phyloP scores from a whole-genome alignment of 2,888 invertebrate species.

The Rhyacophila evoluta region DNA sequence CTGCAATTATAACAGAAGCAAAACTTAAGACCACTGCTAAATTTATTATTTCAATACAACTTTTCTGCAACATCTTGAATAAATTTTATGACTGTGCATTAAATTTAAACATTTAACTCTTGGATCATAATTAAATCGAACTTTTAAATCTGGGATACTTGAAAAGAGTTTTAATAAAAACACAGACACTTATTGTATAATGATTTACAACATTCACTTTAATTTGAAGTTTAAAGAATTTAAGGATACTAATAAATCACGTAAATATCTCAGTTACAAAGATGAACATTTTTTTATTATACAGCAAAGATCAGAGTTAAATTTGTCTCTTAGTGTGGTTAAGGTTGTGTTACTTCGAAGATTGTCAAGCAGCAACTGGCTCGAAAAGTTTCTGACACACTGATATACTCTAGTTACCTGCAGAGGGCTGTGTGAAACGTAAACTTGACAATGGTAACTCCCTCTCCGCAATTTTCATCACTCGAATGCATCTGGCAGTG shows the following conservation, averaged over 20 bases:
- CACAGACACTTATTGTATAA: too few relatives aligned
- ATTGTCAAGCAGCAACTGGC: conserved; percentile 44
- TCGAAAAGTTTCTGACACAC: conserved; percentile 45
- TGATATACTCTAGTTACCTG: conserved; percentile 53
- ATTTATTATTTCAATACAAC: neutral
- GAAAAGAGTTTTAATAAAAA: too few relatives aligned
- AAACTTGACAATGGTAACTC: conserved; percentile 44
- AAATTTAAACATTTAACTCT: too few relatives aligned
- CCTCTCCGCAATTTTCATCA: conserved; percentile 26
- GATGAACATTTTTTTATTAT: too few relatives aligned
- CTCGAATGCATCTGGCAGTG: neutral
- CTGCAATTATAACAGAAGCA: neutral
- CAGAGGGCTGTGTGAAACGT: conserved; percentile 52
- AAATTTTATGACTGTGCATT: neutral
- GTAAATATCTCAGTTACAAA: too few relatives aligned
- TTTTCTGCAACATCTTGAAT: neutral
- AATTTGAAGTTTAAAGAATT: too few relatives aligned
- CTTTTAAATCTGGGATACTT: too few relatives aligned
- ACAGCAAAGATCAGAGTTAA: too few relatives aligned
- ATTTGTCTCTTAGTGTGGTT: neutral
- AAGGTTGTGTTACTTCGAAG: neutral
- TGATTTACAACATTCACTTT: too few relatives aligned
- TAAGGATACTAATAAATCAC: too few relatives aligned
- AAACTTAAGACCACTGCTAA: neutral
- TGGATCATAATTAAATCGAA: too few relatives aligned